Evolutionary conservation across 2,888 invertebrate species (phyloP), one percentile per base, ranked within the genome.

Genomic region (Ochlodes sylvanus): DNA sequence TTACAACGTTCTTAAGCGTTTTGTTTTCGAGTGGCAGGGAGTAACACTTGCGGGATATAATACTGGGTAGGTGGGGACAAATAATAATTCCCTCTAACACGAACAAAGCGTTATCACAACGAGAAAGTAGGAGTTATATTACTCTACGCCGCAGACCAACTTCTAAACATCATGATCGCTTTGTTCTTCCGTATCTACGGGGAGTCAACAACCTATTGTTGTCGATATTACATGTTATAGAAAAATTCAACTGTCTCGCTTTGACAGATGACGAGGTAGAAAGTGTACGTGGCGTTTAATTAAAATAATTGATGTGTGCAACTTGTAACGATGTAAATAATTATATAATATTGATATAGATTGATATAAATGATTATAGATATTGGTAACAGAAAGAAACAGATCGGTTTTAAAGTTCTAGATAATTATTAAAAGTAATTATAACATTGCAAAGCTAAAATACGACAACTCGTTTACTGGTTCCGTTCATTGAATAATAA

Each of bases 71-170:
- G 75, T 77, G 82, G 81, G 79, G 81, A 79, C 79, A 77, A 82
- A 81, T 78, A 32, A 79, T 86, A 82, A 87, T 86, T 85, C 84
- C 79, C 80, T 84, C 81, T 82, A 79, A 81, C 80, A 77, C 70
- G 85, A 85, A 86, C 85, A 87, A 86, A 83, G 79, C 82, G 78
- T 81, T 83, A 82, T 83, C 79, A 80, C 79, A 80, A 77, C 77
- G 74, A 75, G 74, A 76, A 77, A 75, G 79, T 74, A 74, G 54
- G 73, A 73, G 76, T 70, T 73, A 73, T 73, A 75, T 73, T 73
- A 73, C 73, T 77, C 58, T 58, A 72, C 70, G 68, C 71, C 71
- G 21, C 38, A 73, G 71, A 69, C 70, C 69, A 70, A 69, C 66
- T 55, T 67, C 32, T 67, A 55, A 63, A 72, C 71, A 71, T 71